Evolutionary conservation across 2,888 invertebrate genomes (phyloP).

Genomic region (Drosophila fulvimacula): DNA sequence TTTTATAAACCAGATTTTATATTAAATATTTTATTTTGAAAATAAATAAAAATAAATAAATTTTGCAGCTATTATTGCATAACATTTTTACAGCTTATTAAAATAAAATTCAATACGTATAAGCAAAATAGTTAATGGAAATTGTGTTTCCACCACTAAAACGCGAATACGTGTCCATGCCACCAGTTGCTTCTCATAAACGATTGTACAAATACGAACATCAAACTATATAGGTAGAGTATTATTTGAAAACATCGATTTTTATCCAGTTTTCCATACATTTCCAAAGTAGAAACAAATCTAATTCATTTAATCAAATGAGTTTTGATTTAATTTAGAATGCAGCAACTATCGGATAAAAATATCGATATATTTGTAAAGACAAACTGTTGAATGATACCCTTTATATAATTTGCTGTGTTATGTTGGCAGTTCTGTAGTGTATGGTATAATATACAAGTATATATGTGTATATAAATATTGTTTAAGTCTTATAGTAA

Average conservation of each 20-base stretch:
- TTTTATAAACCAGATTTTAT: not conserved
- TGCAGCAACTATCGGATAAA: conserved; percentile 12
- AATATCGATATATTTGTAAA: conserved; percentile 21
- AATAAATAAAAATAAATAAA: not conserved
- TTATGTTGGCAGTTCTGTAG: conserved; percentile 73
- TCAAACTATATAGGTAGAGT: too few species aligned
- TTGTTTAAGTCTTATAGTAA: conserved; percentile 56
- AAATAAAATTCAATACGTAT: not conserved
- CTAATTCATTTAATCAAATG: too few species aligned
- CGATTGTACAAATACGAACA: not conserved
- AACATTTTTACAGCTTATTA: too few species aligned
- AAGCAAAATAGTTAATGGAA: not conserved
- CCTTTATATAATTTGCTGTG: conserved; percentile 58
- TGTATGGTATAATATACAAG: conserved; percentile 63
- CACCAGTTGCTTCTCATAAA: not conserved
- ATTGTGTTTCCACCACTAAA: not conserved
- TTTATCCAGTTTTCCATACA: not conserved
- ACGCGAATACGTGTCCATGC: too few species aligned
- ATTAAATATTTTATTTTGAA: not conserved
- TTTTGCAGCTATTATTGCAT: too few species aligned
- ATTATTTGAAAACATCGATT: not conserved
- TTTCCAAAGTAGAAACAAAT: not conserved
- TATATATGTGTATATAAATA: conserved; percentile 62
- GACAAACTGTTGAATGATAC: conserved; percentile 23
- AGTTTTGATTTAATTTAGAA: not conserved